A percentile compares a stretch with the other conserved stretches of the same genome.
Evolutionary conservation across 2,888 invertebrate genomes (phyloP).

Genomic region (Netelia melanura): DNA sequence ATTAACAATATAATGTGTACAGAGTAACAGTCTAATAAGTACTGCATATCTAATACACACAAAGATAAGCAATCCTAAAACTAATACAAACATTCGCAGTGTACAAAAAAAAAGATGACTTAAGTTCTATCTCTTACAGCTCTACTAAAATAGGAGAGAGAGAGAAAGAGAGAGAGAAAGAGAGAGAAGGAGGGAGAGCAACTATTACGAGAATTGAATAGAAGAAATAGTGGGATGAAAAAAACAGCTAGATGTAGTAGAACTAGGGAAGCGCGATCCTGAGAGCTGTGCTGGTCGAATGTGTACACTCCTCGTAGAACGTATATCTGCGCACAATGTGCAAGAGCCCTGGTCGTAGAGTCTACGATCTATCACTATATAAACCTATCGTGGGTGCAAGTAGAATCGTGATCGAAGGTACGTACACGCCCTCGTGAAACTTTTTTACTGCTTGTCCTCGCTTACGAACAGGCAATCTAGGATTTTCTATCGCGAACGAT

Average conservation of each 20-base stretch:
- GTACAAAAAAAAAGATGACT: too few relatives aligned
- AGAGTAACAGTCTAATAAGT: too few relatives aligned
- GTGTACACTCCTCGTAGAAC: conserved; percentile 15
- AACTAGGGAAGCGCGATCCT: conserved; percentile 15
- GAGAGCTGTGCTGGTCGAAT: conserved; percentile 46
- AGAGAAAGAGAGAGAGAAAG: background rate
- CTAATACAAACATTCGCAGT: too few relatives aligned
- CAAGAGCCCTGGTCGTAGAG: conserved; percentile 6
- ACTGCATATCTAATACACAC: too few relatives aligned
- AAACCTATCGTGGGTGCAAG: conserved; percentile 26
- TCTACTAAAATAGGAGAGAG: background rate
- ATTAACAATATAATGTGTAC: too few relatives aligned
- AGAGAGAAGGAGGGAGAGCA: background rate
- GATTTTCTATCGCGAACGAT: conserved; percentile 58
- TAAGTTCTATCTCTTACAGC: too few relatives aligned
- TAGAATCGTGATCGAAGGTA: conserved; percentile 49
- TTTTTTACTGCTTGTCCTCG: conserved; percentile 53
- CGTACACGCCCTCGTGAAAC: conserved; percentile 49
- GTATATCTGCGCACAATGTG: background rate
- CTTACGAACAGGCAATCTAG: conserved; percentile 42
- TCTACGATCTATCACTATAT: background rate
- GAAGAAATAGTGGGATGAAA: conserved; percentile 10
- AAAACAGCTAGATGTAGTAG: conserved; percentile 4
- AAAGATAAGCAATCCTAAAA: too few relatives aligned
- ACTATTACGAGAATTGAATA: conserved; percentile 49